These are phyloP conservation scores for Hippoglossus hippoglossus DNA, from an alignment of 2,797 vertebrate species.

Conservation along the genomic window DNA sequence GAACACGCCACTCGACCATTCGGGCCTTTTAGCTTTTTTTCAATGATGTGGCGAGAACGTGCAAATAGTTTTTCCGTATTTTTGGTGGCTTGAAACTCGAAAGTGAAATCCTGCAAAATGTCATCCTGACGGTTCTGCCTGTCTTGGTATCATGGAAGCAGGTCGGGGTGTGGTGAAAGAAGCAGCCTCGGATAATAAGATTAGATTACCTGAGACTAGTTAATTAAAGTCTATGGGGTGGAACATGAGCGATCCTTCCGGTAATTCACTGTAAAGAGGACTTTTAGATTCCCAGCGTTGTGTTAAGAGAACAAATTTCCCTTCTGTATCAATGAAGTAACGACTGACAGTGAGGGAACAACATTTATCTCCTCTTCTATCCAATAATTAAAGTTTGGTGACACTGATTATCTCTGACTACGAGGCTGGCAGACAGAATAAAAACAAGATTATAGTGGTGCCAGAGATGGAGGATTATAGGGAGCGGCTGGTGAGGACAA, in stretches of 20 bases:
- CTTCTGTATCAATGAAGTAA: constrained; percentile 47
- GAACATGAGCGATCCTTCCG: constrained; percentile 75
- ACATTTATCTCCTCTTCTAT: constrained; percentile 65
- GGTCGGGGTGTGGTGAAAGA: constrained; percentile 51
- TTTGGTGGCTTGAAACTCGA: not conserved
- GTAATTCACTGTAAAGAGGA: constrained; percentile 68
- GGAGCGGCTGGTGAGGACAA: constrained; percentile 45
- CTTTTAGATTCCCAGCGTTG: constrained; percentile 40
- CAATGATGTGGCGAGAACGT: constrained; percentile 34
- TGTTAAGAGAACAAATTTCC: constrained; percentile 48
- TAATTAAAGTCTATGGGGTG: constrained; percentile 81
- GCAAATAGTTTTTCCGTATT: constrained; percentile 28
- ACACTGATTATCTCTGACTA: constrained; percentile 60
- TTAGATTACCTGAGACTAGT: constrained; percentile 77
- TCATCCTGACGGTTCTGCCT: constrained; percentile 15
- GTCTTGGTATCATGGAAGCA: constrained; percentile 53
- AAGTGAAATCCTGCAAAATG: not conserved
- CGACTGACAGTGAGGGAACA: constrained; percentile 53
- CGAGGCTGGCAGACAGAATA: constrained; percentile 47
- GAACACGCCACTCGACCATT: constrained; percentile 45
- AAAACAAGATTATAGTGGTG: constrained; percentile 52
- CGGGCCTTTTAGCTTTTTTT: constrained; percentile 49
- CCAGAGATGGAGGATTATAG: constrained; percentile 46
- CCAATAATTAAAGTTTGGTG: constrained; percentile 71
- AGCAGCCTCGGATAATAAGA: constrained; percentile 70